phyloP scores from a whole-genome alignment of 92 coral and sea anemone genomes.

The Zoanthus sansibaricus region DNA sequence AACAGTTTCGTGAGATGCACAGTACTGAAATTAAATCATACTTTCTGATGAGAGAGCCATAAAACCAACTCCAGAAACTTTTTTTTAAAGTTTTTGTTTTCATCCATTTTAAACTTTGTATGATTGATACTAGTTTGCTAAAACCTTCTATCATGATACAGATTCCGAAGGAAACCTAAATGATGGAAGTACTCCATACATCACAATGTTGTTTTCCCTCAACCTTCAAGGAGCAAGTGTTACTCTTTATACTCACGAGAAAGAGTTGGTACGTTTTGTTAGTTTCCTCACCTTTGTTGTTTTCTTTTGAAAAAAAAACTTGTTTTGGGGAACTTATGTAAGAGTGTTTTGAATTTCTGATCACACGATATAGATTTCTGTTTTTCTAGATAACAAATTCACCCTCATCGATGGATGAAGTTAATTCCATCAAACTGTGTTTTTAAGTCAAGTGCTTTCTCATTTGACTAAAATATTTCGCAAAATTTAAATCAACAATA shows the following conservation, averaged over 20 bases:
- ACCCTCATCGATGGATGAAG: too few species aligned
- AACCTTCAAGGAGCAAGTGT: constrained; percentile 84
- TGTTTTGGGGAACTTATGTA: neutral
- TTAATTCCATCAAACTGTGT: too few species aligned
- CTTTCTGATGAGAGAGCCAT: too few species aligned
- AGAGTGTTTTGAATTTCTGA: neutral
- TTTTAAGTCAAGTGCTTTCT: too few species aligned
- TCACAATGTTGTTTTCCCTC: constrained; percentile 77
- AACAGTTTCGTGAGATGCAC: too few species aligned
- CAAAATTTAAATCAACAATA: too few species aligned
- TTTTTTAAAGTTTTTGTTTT: too few species aligned
- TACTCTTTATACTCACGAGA: constrained; percentile 83
- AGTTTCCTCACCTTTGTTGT: too few species aligned
- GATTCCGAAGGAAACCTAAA: constrained; percentile 42
- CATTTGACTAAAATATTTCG: too few species aligned
- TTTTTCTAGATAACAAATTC: too few species aligned
- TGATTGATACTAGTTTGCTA: neutral
- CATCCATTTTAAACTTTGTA: neutral
- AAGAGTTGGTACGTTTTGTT: constrained; percentile 70
- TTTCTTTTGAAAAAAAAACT: neutral
- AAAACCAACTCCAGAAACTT: too few species aligned
- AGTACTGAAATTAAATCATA: too few species aligned
- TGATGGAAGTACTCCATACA: constrained; percentile 67
- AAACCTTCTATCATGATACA: neutral
- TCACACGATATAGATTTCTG: neutral